Evolutionary conservation across 2,797 vertebrate genomes (phyloP), one percentile per base, ranked within the genome.

Genomic region (Eleutherodactylus coqui): DNA sequence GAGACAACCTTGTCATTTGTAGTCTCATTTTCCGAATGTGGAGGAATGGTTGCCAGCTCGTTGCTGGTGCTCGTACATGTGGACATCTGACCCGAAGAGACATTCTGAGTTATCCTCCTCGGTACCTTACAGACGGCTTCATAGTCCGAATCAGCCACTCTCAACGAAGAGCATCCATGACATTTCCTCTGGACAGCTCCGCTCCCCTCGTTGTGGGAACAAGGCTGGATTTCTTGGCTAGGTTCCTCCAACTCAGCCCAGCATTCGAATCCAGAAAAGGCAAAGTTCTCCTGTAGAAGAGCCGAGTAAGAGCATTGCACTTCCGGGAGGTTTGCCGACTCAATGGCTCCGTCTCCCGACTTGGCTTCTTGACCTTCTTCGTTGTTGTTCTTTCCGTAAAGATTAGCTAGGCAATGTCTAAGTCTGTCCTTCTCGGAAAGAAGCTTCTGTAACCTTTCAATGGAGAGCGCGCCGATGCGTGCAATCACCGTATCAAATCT

Each of bases 121-220:
- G 98, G 98, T 8, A 99, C 96, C 88, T 94, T 96, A 79, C 98
- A 99, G 60, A 99, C 96, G 0, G 98, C 97, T 90, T 99, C 98
- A 0, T 99, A 99, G 92, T 99, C 97, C 0, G 96, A 95, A 49
- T 99, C 98, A 0, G 97, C 93, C 3, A 99, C 97, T 0, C 98
- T 95, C 64, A 99, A 90, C 0, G 91, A 93, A 0, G 96, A 94
- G 0, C 97, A 98, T 0, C 97, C 96, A 0, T 94, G 92, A 91
- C 97, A 98, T 17, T 96, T 94, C 89, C 96, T 90, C 0, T 95
- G 94, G 32, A 95, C 95, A 89, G 82, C 90, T 6, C 91, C 92
- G 0, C 88, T 34, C 11, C 90, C 82, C 55, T 97, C 96, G 0
- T 89, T 87, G 27, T 89, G 87, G 0, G 93, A 95, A 89, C 95